Evolutionary conservation across 2,113 vertebrate species (phyloP).

Genomic region (Rhinopomastus cyanomelas): DNA sequence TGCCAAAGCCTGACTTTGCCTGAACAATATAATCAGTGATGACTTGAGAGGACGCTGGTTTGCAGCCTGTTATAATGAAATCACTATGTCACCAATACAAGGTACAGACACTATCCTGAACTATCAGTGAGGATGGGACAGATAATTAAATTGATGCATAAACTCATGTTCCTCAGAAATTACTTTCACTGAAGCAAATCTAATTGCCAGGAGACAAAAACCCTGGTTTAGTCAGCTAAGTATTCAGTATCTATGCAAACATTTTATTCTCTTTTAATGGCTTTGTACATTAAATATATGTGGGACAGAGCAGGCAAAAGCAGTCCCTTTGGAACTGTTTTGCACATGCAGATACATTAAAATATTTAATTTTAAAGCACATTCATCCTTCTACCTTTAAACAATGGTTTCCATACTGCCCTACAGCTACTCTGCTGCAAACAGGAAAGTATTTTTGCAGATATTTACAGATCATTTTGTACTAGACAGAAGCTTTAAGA

Average conservation of each 20-base stretch:
- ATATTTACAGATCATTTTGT: not conserved
- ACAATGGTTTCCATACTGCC: not conserved
- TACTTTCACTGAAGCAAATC: not conserved
- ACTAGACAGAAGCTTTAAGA: not conserved
- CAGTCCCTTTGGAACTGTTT: not conserved
- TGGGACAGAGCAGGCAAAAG: not conserved
- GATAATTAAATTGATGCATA: not conserved
- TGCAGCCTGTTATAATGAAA: not conserved
- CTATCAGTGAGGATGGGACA: not conserved
- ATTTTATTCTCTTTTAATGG: not conserved
- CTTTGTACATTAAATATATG: not conserved
- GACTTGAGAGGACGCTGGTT: not conserved
- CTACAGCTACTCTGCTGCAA: not conserved
- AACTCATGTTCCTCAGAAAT: not conserved
- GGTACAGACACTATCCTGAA: not conserved
- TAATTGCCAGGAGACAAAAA: not conserved
- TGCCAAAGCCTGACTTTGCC: not conserved
- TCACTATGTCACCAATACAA: not conserved
- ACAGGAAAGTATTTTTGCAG: not conserved
- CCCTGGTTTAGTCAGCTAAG: not conserved
- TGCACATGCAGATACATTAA: not conserved
- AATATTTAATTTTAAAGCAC: not conserved
- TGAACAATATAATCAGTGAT: not conserved
- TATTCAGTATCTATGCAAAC: not conserved
- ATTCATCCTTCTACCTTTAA: not conserved